Evolutionary conservation across 2,888 invertebrate species (phyloP).

Genomic region (Allophyes oxyacanthae): DNA sequence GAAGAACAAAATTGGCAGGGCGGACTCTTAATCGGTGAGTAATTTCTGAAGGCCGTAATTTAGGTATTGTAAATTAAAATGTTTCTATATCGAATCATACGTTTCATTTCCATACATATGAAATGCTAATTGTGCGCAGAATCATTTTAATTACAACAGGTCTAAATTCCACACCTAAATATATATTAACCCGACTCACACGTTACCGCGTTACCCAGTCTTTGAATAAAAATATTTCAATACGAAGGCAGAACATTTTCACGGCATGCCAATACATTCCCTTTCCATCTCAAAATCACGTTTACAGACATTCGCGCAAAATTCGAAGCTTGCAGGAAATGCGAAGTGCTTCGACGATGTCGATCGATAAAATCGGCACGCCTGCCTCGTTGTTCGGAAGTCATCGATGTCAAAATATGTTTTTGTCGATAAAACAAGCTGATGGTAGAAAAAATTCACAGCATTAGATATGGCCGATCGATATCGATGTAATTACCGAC

Average conservation of each 20-base stretch:
- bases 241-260: constrained; percentile 11
- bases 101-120: neutral
- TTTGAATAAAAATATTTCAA: constrained; percentile 18
- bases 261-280: constrained; percentile 16
- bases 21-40: no score
- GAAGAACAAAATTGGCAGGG: no score
- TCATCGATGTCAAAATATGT: constrained; percentile 51
- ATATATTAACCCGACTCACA: neutral
- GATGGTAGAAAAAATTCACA: constrained; percentile 26
- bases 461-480: constrained; percentile 23
- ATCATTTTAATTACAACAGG: neutral
- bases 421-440: constrained; percentile 37
- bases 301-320: constrained; percentile 42
- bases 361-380: constrained; percentile 52
- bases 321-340: constrained; percentile 37
- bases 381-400: constrained; percentile 48
- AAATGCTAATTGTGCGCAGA: neutral
- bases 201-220: neutral
- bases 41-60: neutral
- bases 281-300: constrained; percentile 41
- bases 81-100: neutral
- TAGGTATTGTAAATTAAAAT: neutral
- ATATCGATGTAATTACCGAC: constrained; percentile 35
- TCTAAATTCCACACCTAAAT: constrained; percentile 3
- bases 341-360: constrained; percentile 29